Conservation (phyloP, 2,113 vertebrate genomes). For the Notechis scutatus region DNA sequence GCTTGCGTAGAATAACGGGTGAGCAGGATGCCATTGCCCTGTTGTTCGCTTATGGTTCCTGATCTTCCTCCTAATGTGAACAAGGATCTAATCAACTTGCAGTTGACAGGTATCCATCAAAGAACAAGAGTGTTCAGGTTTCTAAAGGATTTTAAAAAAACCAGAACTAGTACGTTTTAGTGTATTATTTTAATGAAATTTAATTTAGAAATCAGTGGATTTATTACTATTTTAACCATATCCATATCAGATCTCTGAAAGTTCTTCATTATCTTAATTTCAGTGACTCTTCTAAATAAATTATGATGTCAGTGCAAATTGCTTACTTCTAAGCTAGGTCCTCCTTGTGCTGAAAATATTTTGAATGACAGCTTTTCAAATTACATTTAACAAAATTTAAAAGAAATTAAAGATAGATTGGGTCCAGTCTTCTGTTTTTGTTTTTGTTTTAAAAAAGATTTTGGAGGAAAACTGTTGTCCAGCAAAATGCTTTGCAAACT, state of each 20-base stretch:
- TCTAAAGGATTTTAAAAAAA: neutral
- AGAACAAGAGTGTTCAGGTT: neutral
- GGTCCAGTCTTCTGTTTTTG: neutral
- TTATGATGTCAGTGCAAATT: conserved; percentile 12
- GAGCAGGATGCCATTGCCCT: neutral
- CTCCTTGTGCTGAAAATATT: conserved; percentile 5
- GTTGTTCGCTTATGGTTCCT: neutral
- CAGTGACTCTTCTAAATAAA: neutral
- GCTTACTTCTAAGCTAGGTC: conserved; percentile 6
- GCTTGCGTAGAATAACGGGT: conserved; percentile 46
- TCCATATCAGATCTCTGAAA: conserved; percentile 50
- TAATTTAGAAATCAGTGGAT: conserved; percentile 40
- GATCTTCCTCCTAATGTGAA: neutral
- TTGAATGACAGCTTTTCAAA: conserved; percentile 34
- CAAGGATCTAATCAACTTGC: neutral
- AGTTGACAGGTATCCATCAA: conserved; percentile 51
- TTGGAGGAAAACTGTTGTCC: neutral
- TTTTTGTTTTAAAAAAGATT: neutral
- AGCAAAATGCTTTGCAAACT: neutral
- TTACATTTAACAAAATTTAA: conserved; percentile 24
- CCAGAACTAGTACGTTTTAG: conserved; percentile 26
- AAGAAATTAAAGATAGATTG: conserved; percentile 11
- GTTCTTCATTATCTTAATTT: conserved; percentile 43
- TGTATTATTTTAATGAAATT: conserved; percentile 54
- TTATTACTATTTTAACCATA: conserved; percentile 37